A percentile compares a stretch with the other conserved stretches of the same genome.
Evolutionary conservation across 2,113 vertebrate species (phyloP).

Genomic region (Phaethon lepturus): DNA sequence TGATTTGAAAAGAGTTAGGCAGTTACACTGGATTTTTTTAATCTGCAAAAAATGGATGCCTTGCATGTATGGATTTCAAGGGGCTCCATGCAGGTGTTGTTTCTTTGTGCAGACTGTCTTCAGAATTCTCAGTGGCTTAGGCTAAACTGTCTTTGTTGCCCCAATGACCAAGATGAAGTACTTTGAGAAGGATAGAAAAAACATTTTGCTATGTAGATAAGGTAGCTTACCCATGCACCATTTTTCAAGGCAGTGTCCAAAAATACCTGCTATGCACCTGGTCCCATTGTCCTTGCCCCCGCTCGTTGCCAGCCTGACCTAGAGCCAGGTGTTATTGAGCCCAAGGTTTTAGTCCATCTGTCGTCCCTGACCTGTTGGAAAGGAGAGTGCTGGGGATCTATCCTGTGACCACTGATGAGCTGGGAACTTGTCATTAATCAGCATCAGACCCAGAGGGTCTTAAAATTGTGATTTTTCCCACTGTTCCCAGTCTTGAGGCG

Average conservation of each 20-base stretch:
- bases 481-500: fast-evolving
- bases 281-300: not conserved
- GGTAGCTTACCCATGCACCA: fast-evolving
- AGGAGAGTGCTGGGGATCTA: not conserved
- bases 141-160: not conserved
- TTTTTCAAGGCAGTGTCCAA: not conserved
- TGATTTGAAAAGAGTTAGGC: not conserved
- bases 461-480: not conserved
- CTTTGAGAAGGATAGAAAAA: not conserved
- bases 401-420: not conserved
- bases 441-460: not conserved
- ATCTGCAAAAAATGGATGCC: not conserved
- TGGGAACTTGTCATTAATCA: not conserved
- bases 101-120: not conserved
- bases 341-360: not conserved
- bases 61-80: not conserved
- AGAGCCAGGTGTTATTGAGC: not conserved
- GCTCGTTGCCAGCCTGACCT: not conserved
- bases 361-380: not conserved
- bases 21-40: not conserved
- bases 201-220: not conserved
- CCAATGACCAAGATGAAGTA: not conserved
- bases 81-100: not conserved
- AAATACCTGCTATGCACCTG: not conserved
- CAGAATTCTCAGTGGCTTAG: not conserved